A percentile compares a stretch with the other conserved stretches of the same genome.
phyloP scores from a whole-genome alignment of 2,888 invertebrate species.

The Chloromyia formosa region DNA sequence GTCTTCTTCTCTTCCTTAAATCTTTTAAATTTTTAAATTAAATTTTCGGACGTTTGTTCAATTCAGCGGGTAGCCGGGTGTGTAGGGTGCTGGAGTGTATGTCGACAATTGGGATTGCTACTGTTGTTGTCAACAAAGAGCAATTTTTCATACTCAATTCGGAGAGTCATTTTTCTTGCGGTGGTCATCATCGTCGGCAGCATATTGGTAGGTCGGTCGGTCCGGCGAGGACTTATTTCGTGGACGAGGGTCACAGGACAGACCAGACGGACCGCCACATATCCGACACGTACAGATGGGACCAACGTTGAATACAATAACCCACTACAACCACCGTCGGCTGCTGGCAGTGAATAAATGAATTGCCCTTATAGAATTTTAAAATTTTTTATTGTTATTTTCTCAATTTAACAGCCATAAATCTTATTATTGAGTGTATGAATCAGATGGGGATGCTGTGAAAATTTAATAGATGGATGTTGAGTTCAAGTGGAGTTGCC shows the following conservation, averaged over 20 bases:
- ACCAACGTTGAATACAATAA: too few species aligned
- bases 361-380: background rate
- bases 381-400: constrained; percentile 26
- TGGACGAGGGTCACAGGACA: background rate
- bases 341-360: background rate
- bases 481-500: too few species aligned
- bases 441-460: constrained; percentile 3
- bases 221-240: background rate
- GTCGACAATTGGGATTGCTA: background rate
- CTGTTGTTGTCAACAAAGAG: constrained; percentile 1
- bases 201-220: too few species aligned
- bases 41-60: constrained; percentile 22
- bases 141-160: constrained; percentile 34
- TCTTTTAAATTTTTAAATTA: constrained; percentile 34
- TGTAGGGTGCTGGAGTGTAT: too few species aligned
- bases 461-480: background rate
- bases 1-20: too few species aligned
- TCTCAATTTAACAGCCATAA: constrained; percentile 38
- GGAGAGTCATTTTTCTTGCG: constrained; percentile 31
- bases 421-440: constrained; percentile 27
- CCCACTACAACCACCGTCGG: background rate
- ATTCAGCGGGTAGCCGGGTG: constrained; percentile 3
- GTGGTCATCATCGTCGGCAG: too few species aligned
- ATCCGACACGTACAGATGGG: too few species aligned
- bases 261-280: too few species aligned